Evolutionary conservation across 2,888 invertebrate genomes (phyloP).

Genomic region (Balanococcus diminutus): DNA sequence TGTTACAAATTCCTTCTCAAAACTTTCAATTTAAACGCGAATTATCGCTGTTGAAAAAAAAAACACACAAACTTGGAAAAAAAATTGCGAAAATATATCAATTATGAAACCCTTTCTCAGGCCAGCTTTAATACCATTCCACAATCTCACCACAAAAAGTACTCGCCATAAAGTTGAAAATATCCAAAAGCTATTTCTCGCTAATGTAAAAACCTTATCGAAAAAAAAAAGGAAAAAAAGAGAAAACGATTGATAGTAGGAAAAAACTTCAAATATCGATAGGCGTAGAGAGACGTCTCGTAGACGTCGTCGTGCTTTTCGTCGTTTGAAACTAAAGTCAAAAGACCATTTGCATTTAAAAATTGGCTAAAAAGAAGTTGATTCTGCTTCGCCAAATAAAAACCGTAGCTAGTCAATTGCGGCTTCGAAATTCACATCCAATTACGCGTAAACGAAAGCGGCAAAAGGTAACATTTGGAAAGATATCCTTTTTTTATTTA

Average conservation of each 20-base stretch:
- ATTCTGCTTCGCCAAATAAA: not conserved
- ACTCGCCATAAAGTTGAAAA: too few species aligned
- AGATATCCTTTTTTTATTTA: not conserved
- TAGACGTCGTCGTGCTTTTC: too few species aligned
- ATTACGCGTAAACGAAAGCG: not conserved
- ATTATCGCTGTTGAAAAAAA: too few species aligned
- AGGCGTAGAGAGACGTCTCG: not conserved
- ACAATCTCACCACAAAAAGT: too few species aligned
- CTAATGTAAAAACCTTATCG: not conserved
- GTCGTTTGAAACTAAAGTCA: not conserved
- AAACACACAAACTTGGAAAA: too few species aligned
- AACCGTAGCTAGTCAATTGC: not conserved
- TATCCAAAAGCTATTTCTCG: too few species aligned
- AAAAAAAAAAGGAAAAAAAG: too few species aligned
- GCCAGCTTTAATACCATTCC: too few species aligned
- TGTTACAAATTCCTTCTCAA: too few species aligned
- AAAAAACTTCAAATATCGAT: not conserved
- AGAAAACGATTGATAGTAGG: not conserved
- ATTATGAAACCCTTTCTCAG: too few species aligned
- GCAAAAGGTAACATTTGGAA: not conserved
- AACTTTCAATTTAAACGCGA: too few species aligned
- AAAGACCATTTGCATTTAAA: conserved; percentile 22
- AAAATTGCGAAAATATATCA: too few species aligned
- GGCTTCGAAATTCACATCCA: not conserved
- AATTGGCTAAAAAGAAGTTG: not conserved